Conservation (phyloP, 2,888 invertebrate species). For the Lepidocyrtinus sp. region DNA sequence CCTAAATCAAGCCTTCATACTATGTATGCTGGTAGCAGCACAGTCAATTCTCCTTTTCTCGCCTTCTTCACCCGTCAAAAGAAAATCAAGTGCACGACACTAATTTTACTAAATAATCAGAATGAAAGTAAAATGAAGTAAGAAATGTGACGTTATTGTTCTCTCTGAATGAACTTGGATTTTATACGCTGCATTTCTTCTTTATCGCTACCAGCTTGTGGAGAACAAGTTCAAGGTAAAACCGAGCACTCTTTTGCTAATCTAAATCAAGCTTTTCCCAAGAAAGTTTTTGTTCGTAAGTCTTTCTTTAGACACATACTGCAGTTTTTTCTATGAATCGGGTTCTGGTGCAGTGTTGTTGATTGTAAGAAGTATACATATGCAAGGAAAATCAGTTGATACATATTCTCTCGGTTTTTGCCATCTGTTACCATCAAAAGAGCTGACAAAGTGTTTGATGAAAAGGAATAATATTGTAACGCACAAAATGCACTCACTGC, state of each 20-base stretch:
- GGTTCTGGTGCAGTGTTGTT: background rate
- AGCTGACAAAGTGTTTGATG: constrained; percentile 39
- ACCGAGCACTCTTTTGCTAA: constrained; percentile 24
- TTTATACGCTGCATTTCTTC: constrained; percentile 48
- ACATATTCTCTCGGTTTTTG: constrained; percentile 27
- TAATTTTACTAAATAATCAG: background rate
- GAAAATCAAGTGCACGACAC: no score
- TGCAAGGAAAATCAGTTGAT: background rate
- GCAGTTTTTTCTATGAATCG: background rate
- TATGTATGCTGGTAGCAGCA: no score
- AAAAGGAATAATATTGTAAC: constrained; percentile 42
- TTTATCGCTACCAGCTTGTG: constrained; percentile 49
- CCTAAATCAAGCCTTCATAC: no score
- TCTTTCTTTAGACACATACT: background rate
- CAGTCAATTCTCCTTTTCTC: background rate
- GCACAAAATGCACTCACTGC: background rate
- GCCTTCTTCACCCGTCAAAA: background rate
- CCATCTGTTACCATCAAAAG: constrained; percentile 56
- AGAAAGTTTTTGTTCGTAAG: background rate
- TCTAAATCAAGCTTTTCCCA: background rate
- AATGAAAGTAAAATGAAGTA: background rate
- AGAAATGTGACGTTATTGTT: background rate
- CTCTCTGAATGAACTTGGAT: background rate
- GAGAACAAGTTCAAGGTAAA: constrained; percentile 43
- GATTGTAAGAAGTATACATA: constrained; percentile 6